Conservation (phyloP, 2,888 invertebrate species). For the Notocelia uddmanniana region DNA sequence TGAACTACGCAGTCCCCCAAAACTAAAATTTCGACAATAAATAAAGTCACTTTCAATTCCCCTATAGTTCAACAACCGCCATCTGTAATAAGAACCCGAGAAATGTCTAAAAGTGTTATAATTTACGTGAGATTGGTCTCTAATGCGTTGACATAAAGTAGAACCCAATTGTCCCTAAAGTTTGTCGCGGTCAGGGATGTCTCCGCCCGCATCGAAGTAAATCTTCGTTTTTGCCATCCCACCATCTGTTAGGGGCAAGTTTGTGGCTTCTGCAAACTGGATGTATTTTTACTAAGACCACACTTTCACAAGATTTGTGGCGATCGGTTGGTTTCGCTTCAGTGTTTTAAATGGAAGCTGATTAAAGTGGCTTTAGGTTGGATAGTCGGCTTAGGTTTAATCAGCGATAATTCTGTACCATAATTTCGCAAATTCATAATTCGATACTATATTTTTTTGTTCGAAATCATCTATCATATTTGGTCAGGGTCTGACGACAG, state of each 20-base stretch:
- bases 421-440: no score
- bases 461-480: no score
- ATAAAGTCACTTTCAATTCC: constrained; percentile 43
- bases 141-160: constrained; percentile 5
- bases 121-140: background rate
- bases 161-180: background rate
- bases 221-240: constrained; percentile 63
- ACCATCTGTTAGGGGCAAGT: constrained; percentile 62
- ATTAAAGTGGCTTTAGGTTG: constrained; percentile 9
- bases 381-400: no score
- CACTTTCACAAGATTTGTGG: constrained; percentile 58
- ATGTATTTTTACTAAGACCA: constrained; percentile 61
- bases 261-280: constrained; percentile 49
- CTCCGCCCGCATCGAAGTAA: constrained; percentile 57
- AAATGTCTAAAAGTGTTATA: background rate
- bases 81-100: constrained; percentile 39
- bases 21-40: constrained; percentile 38
- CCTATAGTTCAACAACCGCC: constrained; percentile 40
- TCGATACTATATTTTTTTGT: no score
- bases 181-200: constrained; percentile 48
- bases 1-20: constrained; percentile 1
- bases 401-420: no score
- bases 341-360: constrained; percentile 11
- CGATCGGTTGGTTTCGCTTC: constrained; percentile 42
- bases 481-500: no score